These are phyloP conservation scores for Echinops telfairi DNA, from an alignment of 2,113 vertebrate genomes.

Conservation along the genomic window DNA sequence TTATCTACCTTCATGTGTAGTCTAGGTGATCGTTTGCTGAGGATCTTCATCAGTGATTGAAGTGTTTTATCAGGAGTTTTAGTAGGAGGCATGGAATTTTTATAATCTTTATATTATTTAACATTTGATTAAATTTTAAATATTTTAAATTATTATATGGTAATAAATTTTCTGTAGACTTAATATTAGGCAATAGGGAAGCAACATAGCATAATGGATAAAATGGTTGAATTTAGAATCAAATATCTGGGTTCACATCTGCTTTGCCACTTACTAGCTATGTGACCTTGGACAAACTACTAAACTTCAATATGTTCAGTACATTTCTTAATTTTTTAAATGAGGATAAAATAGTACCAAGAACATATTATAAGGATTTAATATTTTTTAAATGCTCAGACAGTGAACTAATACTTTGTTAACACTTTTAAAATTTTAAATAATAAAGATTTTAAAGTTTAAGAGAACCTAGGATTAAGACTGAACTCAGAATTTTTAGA, in stretches of 20 bases:
- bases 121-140: slow-evolving; percentile 57
- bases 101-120: slow-evolving; percentile 14
- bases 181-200: slow-evolving; percentile 26
- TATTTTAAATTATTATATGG: slow-evolving; percentile 1
- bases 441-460: slow-evolving; percentile 40
- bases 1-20: slow-evolving; percentile 21
- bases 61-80: slow-evolving; percentile 9
- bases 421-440: slow-evolving; percentile 46
- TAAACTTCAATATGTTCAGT: neutral
- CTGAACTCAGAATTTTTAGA: neutral
- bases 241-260: neutral
- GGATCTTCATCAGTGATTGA: slow-evolving; percentile 24
- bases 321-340: slow-evolving; percentile 57
- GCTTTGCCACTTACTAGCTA: neutral
- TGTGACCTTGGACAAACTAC: slow-evolving; percentile 14
- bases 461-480: neutral
- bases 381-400: slow-evolving; percentile 54
- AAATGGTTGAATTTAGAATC: neutral
- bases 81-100: neutral
- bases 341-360: slow-evolving; percentile 15
- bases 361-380: slow-evolving; percentile 10
- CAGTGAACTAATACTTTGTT: slow-evolving; percentile 10
- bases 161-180: slow-evolving; percentile 44
- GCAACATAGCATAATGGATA: neutral
- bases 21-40: slow-evolving; percentile 8